Conservation (phyloP, 2,797 vertebrate species). For the Notolabrus celidotus region DNA sequence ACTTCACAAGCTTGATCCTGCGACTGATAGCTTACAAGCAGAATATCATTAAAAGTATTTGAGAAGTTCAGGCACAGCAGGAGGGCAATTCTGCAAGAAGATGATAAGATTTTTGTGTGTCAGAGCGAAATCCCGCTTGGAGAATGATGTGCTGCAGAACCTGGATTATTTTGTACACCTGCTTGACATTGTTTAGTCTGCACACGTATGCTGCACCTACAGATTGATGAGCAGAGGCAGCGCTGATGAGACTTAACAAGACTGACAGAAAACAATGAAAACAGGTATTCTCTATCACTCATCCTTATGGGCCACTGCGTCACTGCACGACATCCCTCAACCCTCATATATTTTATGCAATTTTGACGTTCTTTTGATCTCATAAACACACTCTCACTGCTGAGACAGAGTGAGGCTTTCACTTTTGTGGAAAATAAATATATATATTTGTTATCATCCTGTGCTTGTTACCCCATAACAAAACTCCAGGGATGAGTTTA, state of each 20-base stretch:
- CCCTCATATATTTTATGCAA: slow-evolving; percentile 17
- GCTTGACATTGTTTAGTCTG: slow-evolving; percentile 39
- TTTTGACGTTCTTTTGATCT: slow-evolving; percentile 34
- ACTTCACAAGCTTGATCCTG: slow-evolving; percentile 14
- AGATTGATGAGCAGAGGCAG: slow-evolving; percentile 43
- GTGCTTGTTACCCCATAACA: slow-evolving; percentile 43
- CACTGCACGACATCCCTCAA: slow-evolving; percentile 35
- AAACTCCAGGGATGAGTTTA: slow-evolving; percentile 29
- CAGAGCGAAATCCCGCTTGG: neutral
- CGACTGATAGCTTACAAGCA: slow-evolving; percentile 4
- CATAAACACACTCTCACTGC: slow-evolving; percentile 4
- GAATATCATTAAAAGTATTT: slow-evolving; percentile 2
- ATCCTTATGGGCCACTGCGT: slow-evolving; percentile 43
- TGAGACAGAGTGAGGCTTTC: slow-evolving; percentile 2
- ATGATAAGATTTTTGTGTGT: neutral
- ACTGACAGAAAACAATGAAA: slow-evolving; percentile 52
- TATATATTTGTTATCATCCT: slow-evolving; percentile 14
- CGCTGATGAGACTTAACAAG: slow-evolving; percentile 51
- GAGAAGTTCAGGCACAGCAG: slow-evolving; percentile 9
- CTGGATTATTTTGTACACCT: slow-evolving; percentile 7
- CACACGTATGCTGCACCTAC: neutral
- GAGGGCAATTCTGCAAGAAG: neutral
- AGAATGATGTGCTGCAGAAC: neutral
- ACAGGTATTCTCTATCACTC: slow-evolving; percentile 34
- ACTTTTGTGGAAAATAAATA: slow-evolving; percentile 34